Evolutionary conservation across 2,888 invertebrate species (phyloP).

Genomic region (Dicranocentrus wangi): DNA sequence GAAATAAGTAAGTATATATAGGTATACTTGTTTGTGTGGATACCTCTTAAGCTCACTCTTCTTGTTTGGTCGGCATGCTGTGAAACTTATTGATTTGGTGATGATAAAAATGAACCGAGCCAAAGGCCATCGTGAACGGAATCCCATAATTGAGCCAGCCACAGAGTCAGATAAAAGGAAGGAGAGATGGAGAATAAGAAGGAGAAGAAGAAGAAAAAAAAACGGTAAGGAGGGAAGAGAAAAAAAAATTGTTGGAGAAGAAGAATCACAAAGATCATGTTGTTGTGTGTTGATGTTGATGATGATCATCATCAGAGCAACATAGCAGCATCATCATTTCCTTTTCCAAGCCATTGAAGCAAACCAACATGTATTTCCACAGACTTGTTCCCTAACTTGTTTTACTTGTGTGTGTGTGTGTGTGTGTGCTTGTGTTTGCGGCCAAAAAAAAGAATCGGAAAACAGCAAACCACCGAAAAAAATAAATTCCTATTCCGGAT

Average conservation of each 20-base stretch:
- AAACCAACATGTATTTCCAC: constrained; percentile 40
- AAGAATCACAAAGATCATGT: constrained; percentile 65
- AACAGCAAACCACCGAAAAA: constrained; percentile 60
- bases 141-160: constrained; percentile 71
- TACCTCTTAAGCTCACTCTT: too few relatives aligned
- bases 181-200: constrained; percentile 43
- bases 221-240: constrained; percentile 43
- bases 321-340: constrained; percentile 62
- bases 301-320: constrained; percentile 50
- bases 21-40: too few relatives aligned
- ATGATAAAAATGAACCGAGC: constrained; percentile 72
- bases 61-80: constrained; percentile 68
- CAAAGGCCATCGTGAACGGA: constrained; percentile 72
- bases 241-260: constrained; percentile 38
- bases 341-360: constrained; percentile 64
- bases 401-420: constrained; percentile 21
- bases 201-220: constrained; percentile 40
- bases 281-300: constrained; percentile 60
- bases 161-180: constrained; percentile 40
- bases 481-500: constrained; percentile 51
- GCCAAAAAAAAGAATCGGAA: constrained; percentile 55
- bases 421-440: constrained; percentile 49
- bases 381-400: constrained; percentile 51
- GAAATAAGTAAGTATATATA: too few relatives aligned
- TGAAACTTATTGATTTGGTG: constrained; percentile 72